Percentiles rank a stretch among this genome's conserved stretches.
Evolutionary conservation across 1,140 invertebrate species (phyloP).

Genomic region (Drosophila sturtevanti): DNA sequence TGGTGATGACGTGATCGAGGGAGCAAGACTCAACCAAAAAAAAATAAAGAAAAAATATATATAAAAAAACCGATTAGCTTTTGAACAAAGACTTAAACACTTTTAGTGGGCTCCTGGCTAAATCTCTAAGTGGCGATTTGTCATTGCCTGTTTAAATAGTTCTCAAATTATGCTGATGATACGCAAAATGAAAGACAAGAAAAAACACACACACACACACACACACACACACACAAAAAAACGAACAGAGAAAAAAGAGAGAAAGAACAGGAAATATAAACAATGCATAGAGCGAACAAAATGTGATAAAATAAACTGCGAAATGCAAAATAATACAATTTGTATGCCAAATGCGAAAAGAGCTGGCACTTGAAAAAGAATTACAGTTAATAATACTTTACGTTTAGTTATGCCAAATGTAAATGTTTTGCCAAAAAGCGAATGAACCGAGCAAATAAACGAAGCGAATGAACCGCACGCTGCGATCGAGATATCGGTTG

Average conservation of each 20-base stretch:
- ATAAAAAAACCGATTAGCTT: conserved; percentile 27
- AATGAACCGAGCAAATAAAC: conserved; percentile 62
- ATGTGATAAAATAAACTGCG: conserved; percentile 28
- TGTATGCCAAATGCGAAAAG: conserved; percentile 44
- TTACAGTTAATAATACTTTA: conserved; percentile 63
- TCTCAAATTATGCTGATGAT: conserved; percentile 51
- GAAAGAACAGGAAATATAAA: conserved; percentile 74
- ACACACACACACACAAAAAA: too few species aligned
- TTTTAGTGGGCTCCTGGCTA: conserved; percentile 39
- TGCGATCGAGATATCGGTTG: conserved; percentile 47
- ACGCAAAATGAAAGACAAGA: background rate
- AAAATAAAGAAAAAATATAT: background rate
- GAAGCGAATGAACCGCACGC: conserved; percentile 40
- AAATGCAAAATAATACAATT: conserved; percentile 35
- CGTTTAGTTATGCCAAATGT: conserved; percentile 61
- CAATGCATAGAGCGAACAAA: conserved; percentile 41
- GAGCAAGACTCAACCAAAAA: background rate
- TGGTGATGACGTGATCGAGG: conserved; percentile 62
- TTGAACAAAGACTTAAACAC: conserved; percentile 30
- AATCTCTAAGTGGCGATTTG: conserved; percentile 61
- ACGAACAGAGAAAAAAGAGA: background rate
- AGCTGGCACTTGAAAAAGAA: conserved; percentile 30
- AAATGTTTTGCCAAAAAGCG: conserved; percentile 70
- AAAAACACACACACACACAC: too few species aligned
- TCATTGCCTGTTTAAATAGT: conserved; percentile 56